Evolutionary conservation across 2,888 invertebrate genomes (phyloP), one percentile per base, ranked within the genome.

Genomic region (Euzetes globulus): DNA sequence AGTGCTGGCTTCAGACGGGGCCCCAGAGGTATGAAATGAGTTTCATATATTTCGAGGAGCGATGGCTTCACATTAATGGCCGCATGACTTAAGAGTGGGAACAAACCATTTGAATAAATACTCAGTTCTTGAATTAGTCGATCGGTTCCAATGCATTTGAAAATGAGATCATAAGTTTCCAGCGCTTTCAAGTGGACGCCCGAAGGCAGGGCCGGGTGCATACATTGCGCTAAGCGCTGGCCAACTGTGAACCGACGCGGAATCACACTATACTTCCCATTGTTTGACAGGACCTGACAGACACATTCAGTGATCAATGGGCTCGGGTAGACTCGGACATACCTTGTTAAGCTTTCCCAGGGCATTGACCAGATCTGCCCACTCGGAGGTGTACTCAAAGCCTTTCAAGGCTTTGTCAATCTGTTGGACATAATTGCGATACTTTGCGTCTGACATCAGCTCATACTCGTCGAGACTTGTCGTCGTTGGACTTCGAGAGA

Each of bases 341-440:
- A 91, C 93, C 87, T 94, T 94, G 82, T 91, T 92, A 47, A 94
- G 86, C 84, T 94, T 94, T 71, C 90, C 91, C 45, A 95, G 84
- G 6, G 93, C 92, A 73, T 92, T 90, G 80, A 95, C 94, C 72
- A 94, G 85, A 84, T 95, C 94, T 74, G 94, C 92, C 94, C 94
- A 94, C 87, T 94, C 94, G 80, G 91, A 91, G n/a, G 93, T 92
- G 81, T 90, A 91, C 81, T 95, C 94, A 84, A 94, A 95, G 83
- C 89, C 91, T 81, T 91, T 91, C 77, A 94, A 84, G 19, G 92
- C 92, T 83, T 91, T 92, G 82, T 94, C 94, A 73, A 94, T 88
- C 77, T 89, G 88, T 63, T 88, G 87, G 78, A 89, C 89, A 82
- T 90, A 88, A 77, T 88, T 87, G 79, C 91, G 86, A 83, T 91